Base-by-base conservation (phyloP, 2,113 vertebrate genomes). In the Labeo rohita region DNA sequence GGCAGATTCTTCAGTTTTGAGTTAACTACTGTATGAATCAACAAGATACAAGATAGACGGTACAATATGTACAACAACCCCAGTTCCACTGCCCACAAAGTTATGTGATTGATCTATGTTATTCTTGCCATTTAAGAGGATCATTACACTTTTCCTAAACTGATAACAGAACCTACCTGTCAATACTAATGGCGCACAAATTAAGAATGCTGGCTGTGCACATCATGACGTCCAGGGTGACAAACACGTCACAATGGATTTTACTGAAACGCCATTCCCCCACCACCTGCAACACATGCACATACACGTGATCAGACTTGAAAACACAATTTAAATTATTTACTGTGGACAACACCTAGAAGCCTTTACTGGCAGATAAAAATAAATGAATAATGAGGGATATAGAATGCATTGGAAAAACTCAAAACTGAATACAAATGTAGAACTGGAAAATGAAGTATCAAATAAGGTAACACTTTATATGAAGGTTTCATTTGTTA, bases 141-240 rank as follows among this genome's bases (percentile, higher is more conserved):
- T 56, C 16, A 61, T 85, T 87, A 72, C 61, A 80, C 72, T 47
- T 73, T 74, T 45, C 34, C 15, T 39, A 28, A 50, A 47, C 43
- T 83, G 81, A 83, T 23, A 54, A 11, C 45, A 56, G 63, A 84
- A 93, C 94, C 96, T 92, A 99, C 98, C 98, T 98, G 96, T 99
- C 98, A 3, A 99, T 99, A 95, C 98, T 99, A 94, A 99, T 99
- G 91, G 98, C 98, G 88, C 98, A 99, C 88, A 99, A 97, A 94
- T 99, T 99, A 92, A 99, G 95, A 93, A 99, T 99, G 92, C 97
- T 99, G 85, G 98, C 98, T 2, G 98, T 99, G 89, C 98, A 99
- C 98, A 99, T 99, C 98, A 99, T 99, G 88, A 99, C 98, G 15
- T 99, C 98, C 83, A 99, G 94, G 78, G 98, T 99, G 93, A 99